These are phyloP conservation scores for Neoniphon sammara DNA, from an alignment of 2,797 vertebrate genomes.

Conservation along the genomic window DNA sequence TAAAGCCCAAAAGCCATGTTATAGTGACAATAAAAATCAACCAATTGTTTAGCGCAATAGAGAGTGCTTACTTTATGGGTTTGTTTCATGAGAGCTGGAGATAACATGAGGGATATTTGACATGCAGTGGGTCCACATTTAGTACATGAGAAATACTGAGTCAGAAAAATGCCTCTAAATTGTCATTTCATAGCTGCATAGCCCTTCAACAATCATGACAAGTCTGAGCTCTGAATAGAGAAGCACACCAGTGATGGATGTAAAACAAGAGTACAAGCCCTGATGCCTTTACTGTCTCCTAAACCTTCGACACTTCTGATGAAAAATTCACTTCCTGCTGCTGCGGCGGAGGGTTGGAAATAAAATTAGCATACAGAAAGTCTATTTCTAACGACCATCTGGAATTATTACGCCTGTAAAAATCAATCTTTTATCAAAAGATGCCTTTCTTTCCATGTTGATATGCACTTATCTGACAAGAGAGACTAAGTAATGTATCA, in stretches of 20 bases:
- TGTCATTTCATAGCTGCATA: neutral
- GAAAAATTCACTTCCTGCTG: neutral
- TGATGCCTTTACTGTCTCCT: neutral
- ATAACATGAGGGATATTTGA: no score
- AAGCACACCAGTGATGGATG: neutral
- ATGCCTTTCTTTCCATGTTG: constrained; percentile 5
- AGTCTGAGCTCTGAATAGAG: neutral
- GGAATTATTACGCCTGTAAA: neutral
- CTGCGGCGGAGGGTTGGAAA: constrained; percentile 16
- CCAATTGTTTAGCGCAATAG: neutral
- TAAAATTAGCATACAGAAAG: constrained; percentile 10
- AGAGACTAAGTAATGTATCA: constrained; percentile 34
- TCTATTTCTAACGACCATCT: constrained; percentile 14
- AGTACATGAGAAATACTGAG: neutral
- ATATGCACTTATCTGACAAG: constrained; percentile 26
- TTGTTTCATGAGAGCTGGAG: neutral
- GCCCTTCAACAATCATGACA: neutral
- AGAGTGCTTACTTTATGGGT: neutral
- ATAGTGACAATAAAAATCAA: neutral
- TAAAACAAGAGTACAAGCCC: neutral
- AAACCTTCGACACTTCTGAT: neutral
- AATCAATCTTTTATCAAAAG: neutral
- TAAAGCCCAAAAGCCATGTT: neutral
- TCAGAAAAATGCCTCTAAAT: neutral
- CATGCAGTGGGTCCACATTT: neutral